phyloP scores from a whole-genome alignment of 2,797 vertebrate genomes.

The Sternarchorhynchus goeldii region DNA sequence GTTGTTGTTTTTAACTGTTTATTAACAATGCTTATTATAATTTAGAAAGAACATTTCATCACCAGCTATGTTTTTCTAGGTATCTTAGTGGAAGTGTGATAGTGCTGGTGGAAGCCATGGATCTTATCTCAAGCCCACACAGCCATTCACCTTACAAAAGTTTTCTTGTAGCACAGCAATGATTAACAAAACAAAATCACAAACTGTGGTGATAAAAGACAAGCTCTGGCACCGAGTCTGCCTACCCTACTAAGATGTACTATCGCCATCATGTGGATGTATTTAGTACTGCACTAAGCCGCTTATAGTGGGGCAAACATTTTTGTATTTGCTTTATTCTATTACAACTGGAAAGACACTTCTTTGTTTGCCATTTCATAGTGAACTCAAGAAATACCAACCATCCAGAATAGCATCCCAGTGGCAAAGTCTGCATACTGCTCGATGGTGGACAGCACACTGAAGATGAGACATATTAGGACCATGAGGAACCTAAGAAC shows the following conservation, averaged over 20 bases:
- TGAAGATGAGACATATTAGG: constrained; percentile 90
- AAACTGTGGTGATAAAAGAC: not conserved
- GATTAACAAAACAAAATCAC: constrained; percentile 9
- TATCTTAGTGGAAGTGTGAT: too few species aligned
- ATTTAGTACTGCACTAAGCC: constrained; percentile 58
- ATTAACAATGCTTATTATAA: too few species aligned
- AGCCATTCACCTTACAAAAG: not conserved
- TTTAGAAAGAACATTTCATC: too few species aligned
- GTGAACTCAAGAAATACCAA: constrained; percentile 67
- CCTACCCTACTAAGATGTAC: constrained; percentile 58
- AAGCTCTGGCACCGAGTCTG: not conserved
- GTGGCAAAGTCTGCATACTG: constrained; percentile 87
- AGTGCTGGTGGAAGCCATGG: too few species aligned
- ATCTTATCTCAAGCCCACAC: too few species aligned
- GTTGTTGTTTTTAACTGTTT: too few species aligned
- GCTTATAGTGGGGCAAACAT: not conserved
- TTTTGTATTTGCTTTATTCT: not conserved
- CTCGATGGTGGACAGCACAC: constrained; percentile 88
- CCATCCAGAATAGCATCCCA: constrained; percentile 91
- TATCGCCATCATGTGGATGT: constrained; percentile 71
- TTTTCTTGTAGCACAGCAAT: not conserved
- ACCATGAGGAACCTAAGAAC: constrained; percentile 78
- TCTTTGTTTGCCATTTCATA: not conserved
- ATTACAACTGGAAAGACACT: not conserved
- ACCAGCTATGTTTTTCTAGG: too few species aligned